Conservation (phyloP, 2,888 invertebrate species). For the Sturmia bella region DNA sequence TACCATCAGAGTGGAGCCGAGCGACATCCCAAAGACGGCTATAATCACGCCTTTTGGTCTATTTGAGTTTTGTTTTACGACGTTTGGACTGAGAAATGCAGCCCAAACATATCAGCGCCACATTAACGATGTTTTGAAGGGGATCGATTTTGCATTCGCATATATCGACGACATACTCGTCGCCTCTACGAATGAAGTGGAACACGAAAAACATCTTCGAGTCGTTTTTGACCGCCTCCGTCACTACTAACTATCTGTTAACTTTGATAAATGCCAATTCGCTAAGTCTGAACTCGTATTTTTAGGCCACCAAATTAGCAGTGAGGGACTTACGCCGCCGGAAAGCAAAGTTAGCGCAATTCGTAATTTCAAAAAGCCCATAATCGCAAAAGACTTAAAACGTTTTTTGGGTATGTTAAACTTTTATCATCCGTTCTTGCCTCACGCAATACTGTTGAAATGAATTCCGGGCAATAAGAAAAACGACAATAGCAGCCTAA, state of each 20-base stretch:
- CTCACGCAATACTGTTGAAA: conserved; percentile 32
- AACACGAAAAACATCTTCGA: no score
- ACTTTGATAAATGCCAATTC: conserved; percentile 9
- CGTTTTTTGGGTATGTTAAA: conserved; percentile 70
- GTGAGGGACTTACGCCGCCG: background rate
- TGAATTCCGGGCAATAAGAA: background rate
- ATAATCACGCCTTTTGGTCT: background rate
- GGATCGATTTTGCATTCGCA: background rate
- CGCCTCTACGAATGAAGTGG: no score
- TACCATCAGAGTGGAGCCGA: conserved; percentile 64
- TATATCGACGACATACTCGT: background rate
- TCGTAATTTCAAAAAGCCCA: conserved; percentile 21
- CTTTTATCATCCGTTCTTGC: conserved; percentile 68
- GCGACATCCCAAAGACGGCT: conserved; percentile 44
- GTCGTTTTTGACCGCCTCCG: no score
- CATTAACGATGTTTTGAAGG: conserved; percentile 71
- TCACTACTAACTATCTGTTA: background rate
- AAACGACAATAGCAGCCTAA: no score
- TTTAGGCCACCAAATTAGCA: conserved; percentile 9
- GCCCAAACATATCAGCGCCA: conserved; percentile 70
- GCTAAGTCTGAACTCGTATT: background rate
- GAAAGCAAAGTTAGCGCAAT: conserved; percentile 41
- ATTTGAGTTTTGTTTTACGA: conserved; percentile 74
- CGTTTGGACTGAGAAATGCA: conserved; percentile 74
- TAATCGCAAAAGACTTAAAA: conserved; percentile 26